These are phyloP conservation scores for Watersipora subatra DNA, from an alignment of 1,140 invertebrate species.

Conservation along the genomic window DNA sequence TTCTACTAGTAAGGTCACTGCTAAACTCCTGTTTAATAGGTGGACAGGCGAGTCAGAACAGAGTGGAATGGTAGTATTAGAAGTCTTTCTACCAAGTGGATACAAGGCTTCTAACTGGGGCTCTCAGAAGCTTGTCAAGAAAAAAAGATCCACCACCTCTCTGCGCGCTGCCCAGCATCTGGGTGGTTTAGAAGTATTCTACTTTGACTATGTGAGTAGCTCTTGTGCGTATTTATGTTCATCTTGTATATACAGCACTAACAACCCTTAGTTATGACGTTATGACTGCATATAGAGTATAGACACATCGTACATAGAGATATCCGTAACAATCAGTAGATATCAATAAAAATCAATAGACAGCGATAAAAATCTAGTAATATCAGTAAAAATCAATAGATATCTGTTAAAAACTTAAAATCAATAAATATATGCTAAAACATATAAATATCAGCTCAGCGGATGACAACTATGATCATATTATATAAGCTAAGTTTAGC, in stretches of 20 bases:
- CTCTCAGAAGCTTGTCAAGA: conserved; percentile 66
- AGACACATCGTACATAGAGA: neutral
- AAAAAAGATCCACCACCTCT: conserved; percentile 48
- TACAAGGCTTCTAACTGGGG: conserved; percentile 83
- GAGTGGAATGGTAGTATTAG: conserved; percentile 80
- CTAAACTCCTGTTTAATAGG: too few species aligned
- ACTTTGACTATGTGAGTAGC: conserved; percentile 74
- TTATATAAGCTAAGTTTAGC: too few species aligned
- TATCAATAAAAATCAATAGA: neutral
- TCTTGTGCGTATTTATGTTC: neutral
- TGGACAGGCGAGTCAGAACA: conserved; percentile 51
- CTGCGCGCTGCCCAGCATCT: conserved; percentile 59
- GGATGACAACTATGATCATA: too few species aligned
- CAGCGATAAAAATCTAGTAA: too few species aligned
- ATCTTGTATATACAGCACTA: neutral
- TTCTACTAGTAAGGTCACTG: too few species aligned
- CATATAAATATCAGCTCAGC: too few species aligned
- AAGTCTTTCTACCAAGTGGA: conserved; percentile 79
- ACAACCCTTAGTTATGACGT: neutral
- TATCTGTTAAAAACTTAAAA: too few species aligned
- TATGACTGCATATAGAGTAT: too few species aligned
- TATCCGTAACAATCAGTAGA: neutral
- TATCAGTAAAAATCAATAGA: too few species aligned
- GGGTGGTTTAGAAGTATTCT: conserved; percentile 72
- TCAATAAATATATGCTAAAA: too few species aligned